Evolutionary conservation across 1,140 invertebrate genomes (phyloP).

Genomic region (Papilio polyxenes): DNA sequence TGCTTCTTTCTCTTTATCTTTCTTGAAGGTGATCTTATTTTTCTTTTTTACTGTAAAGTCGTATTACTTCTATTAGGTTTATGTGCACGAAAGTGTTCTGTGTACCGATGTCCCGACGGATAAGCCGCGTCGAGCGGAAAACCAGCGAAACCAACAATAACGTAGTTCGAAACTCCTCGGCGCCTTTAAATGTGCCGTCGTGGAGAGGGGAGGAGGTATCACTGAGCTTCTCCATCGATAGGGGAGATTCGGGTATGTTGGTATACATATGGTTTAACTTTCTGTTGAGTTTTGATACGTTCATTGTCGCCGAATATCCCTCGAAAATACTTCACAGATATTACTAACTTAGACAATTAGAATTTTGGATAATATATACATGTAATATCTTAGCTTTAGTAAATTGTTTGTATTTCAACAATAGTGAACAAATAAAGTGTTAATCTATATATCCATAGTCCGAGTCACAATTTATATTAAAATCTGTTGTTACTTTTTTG

Average conservation of each 20-base stretch:
- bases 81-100: slow-evolving; percentile 89
- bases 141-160: slow-evolving; percentile 48
- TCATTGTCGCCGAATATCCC: no score
- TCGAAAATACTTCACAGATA: no score
- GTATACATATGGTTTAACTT: not conserved
- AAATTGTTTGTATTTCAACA: no score
- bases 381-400: no score
- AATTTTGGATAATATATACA: no score
- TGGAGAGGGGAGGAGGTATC: slow-evolving; percentile 64
- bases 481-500: not conserved
- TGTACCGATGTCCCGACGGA: slow-evolving; percentile 73
- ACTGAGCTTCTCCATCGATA: slow-evolving; percentile 70
- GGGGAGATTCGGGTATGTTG: slow-evolving; percentile 75
- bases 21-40: no score
- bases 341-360: no score
- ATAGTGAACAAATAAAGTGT: no score
- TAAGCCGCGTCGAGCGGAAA: slow-evolving; percentile 59
- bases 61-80: slow-evolving; percentile 56
- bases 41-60: no score
- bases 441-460: no score
- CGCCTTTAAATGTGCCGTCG: slow-evolving; percentile 58
- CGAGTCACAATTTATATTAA: not conserved
- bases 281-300: no score
- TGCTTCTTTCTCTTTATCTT: no score
- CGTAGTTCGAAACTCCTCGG: slow-evolving; percentile 49